Percentiles rank a stretch among this genome's conserved stretches.
Conservation (phyloP, 2,888 invertebrate species). For the Drosophila meridionalis region DNA sequence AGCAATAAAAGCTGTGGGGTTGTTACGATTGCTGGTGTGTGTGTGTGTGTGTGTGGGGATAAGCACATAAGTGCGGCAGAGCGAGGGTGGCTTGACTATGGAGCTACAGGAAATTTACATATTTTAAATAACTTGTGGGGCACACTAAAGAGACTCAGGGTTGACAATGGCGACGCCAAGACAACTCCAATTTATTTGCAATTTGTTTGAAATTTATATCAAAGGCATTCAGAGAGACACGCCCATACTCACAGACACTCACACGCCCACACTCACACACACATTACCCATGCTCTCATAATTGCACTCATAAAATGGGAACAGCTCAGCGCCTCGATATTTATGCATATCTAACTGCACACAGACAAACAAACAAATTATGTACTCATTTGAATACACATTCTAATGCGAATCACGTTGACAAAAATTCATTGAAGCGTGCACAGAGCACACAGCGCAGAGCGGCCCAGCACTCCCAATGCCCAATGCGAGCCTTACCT, state of each 20-base stretch:
- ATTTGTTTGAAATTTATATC: slow-evolving; percentile 79
- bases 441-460: slow-evolving; percentile 26
- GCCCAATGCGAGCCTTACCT: slow-evolving; percentile 51
- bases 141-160: slow-evolving; percentile 49
- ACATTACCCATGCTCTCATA: slow-evolving; percentile 38
- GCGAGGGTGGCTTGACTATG: slow-evolving; percentile 31
- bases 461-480: slow-evolving; percentile 1
- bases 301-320: slow-evolving; percentile 78
- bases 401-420: slow-evolving; percentile 81
- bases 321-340: slow-evolving; percentile 58
- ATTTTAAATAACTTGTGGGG: slow-evolving; percentile 77
- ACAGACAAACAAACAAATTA: slow-evolving; percentile 76
- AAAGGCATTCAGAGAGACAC: slow-evolving; percentile 49
- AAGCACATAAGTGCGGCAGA: slow-evolving; percentile 10
- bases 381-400: slow-evolving; percentile 80
- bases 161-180: slow-evolving; percentile 64
- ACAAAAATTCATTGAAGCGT: slow-evolving; percentile 75
- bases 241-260: slow-evolving; percentile 17
- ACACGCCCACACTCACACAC: not conserved
- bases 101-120: slow-evolving; percentile 68
- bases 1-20: slow-evolving; percentile 58
- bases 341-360: slow-evolving; percentile 61
- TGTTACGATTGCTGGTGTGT: slow-evolving; percentile 18
- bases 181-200: slow-evolving; percentile 80
- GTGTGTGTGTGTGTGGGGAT: slow-evolving; percentile 9